Conservation (phyloP, 2,113 vertebrate genomes). For the Nothoprocta pentlandii region DNA sequence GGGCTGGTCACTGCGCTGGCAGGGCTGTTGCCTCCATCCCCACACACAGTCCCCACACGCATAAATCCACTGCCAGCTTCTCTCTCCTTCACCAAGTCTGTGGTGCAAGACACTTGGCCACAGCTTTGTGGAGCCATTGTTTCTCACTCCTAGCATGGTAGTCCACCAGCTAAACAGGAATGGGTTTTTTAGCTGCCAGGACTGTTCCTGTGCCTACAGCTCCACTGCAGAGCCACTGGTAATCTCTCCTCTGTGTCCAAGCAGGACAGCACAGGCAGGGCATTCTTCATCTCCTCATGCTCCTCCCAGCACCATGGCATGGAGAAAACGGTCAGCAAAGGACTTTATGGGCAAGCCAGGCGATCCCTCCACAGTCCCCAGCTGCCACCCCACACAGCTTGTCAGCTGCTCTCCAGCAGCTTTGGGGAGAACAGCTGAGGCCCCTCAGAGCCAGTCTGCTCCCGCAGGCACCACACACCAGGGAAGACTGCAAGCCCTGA, state of each 20-base stretch:
- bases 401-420: too few species aligned
- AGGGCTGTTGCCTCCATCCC: not conserved
- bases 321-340: not conserved
- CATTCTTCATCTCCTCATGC: not conserved
- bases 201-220: not conserved
- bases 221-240: not conserved
- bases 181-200: not conserved
- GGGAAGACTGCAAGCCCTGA: not conserved
- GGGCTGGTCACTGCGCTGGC: not conserved
- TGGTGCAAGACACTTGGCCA: not conserved
- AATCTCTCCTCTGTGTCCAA: not conserved
- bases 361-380: not conserved
- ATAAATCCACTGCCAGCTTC: not conserved
- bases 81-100: accelerated
- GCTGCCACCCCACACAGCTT: not conserved
- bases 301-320: not conserved
- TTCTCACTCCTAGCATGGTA: not conserved
- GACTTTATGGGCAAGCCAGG: not conserved
- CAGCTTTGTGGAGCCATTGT: not conserved
- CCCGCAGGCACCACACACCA: accelerated
- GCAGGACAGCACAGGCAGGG: not conserved
- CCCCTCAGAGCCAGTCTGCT: not conserved
- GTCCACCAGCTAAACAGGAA: not conserved
- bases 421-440: not conserved
- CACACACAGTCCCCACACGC: not conserved